Evolutionary conservation across 2,888 invertebrate species (phyloP).

Genomic region (Drosophila paranaensis): DNA sequence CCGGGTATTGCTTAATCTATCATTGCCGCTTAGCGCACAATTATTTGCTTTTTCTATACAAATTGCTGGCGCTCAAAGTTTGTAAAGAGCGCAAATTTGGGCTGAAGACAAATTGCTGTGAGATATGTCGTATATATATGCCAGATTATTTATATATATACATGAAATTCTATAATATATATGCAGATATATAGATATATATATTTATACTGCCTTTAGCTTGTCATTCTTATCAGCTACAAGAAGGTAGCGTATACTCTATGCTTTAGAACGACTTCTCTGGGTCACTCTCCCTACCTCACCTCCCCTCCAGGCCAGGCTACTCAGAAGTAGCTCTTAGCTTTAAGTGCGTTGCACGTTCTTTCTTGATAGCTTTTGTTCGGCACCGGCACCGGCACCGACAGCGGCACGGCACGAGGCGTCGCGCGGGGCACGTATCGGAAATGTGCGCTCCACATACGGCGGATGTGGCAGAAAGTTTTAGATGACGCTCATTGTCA

Average conservation of each 20-base stretch:
- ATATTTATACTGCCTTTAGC: neutral
- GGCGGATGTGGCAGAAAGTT: slow-evolving; percentile 35
- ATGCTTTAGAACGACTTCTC: no score
- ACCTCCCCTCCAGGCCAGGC: neutral
- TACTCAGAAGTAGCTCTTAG: slow-evolving; percentile 27
- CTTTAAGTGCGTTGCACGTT: slow-evolving; percentile 39
- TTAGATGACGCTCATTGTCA: slow-evolving; percentile 43
- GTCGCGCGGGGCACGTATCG: slow-evolving; percentile 10
- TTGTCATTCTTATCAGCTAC: neutral
- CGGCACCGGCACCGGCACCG: neutral
- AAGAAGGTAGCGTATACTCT: no score
- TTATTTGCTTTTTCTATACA: neutral
- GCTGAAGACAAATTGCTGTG: neutral
- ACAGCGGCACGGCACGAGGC: neutral
- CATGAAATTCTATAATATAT: neutral
- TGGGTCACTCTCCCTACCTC: no score
- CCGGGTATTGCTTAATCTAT: neutral
- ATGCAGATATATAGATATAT: neutral
- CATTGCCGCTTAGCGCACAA: neutral
- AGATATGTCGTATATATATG: neutral
- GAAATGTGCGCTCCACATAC: slow-evolving; percentile 40
- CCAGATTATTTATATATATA: neutral
- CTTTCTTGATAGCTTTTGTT: slow-evolving; percentile 28
- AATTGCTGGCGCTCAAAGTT: neutral
- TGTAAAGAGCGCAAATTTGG: neutral